phyloP scores from a whole-genome alignment of 2,888 invertebrate species.

The Lissocephala sabroskyi region DNA sequence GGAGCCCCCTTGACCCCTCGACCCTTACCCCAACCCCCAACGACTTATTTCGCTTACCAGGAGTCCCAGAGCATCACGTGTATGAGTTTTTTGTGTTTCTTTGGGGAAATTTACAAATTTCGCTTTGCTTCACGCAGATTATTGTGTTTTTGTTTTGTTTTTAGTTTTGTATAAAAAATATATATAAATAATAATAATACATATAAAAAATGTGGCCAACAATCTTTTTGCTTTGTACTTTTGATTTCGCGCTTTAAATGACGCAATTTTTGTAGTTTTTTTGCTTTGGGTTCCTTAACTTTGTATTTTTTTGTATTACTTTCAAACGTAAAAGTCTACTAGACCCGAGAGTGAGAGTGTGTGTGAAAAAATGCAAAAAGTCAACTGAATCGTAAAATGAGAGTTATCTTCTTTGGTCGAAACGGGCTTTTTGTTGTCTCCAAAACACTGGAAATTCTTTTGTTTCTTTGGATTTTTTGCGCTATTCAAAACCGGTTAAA shows the following conservation, averaged over 20 bases:
- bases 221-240: constrained; percentile 62
- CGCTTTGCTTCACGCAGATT: constrained; percentile 25
- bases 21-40: no score
- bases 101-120: constrained; percentile 27
- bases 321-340: not conserved
- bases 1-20: no score
- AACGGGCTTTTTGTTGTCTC: constrained; percentile 13
- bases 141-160: constrained; percentile 15
- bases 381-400: not conserved
- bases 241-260: constrained; percentile 55
- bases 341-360: no score
- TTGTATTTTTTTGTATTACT: constrained; percentile 8
- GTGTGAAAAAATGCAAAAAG: constrained; percentile 4
- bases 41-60: constrained; percentile 30
- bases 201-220: constrained; percentile 60
- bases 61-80: constrained; percentile 36
- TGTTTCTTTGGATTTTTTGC: constrained; percentile 16
- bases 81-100: constrained; percentile 16
- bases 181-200: constrained; percentile 56
- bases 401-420: constrained; percentile 24
- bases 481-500: constrained; percentile 26
- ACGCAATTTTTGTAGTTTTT: constrained; percentile 17
- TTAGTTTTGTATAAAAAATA: constrained; percentile 49
- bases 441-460: constrained; percentile 29
- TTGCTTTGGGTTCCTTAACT: constrained; percentile 5